These are phyloP conservation scores for Callosobruchus maculatus DNA, from an alignment of 2,888 invertebrate genomes.

Conservation along the genomic window DNA sequence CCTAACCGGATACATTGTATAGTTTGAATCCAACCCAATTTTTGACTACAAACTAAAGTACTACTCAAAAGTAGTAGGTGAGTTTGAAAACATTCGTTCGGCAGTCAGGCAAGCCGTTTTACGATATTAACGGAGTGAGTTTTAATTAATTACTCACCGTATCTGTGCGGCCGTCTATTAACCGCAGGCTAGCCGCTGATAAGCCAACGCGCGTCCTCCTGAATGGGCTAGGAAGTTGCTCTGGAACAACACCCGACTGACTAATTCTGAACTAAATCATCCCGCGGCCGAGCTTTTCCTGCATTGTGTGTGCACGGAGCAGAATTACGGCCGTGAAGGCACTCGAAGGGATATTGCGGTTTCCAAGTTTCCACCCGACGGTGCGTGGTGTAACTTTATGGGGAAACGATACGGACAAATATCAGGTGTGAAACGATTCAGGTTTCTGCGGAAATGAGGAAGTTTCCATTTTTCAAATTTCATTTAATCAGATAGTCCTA, in stretches of 20 bases:
- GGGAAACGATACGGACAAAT: neutral
- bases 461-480: too few relatives aligned
- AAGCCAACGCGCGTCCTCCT: neutral
- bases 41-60: too few relatives aligned
- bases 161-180: neutral
- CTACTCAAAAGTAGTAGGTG: too few relatives aligned
- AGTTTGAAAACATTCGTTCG: neutral
- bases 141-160: neutral
- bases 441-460: too few relatives aligned
- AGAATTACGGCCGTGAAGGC: neutral
- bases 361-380: neutral
- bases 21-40: too few relatives aligned
- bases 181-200: neutral
- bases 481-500: too few relatives aligned
- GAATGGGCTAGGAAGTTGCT: neutral
- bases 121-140: neutral
- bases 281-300: neutral
- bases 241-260: neutral
- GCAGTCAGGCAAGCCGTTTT: neutral
- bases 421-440: neutral
- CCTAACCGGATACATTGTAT: too few relatives aligned
- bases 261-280: neutral
- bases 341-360: neutral
- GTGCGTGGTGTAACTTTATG: neutral
- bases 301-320: neutral